Base-by-base conservation (phyloP, 1,140 invertebrate species). In the Drosophila equinoxialis region DNA sequence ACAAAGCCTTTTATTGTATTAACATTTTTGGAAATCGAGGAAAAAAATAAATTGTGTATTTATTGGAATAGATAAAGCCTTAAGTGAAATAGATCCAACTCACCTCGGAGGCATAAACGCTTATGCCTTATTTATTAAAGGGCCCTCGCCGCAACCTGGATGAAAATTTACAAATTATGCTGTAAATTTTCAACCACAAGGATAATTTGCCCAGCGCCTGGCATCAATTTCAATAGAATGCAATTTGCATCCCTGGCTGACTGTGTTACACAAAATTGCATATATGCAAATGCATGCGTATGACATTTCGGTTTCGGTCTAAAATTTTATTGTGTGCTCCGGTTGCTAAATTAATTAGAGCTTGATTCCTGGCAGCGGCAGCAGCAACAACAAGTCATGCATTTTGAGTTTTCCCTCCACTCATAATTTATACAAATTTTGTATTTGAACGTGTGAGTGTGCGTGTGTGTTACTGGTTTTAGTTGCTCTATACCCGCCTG, bases 211-310 rank as follows among this genome's bases (percentile, higher is more conserved):
- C 74, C 20, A 51, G 45, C 60, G 55, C 61, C 59, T 35, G 73
- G 48, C 67, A 71, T 42, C 74, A 59, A 61, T 35, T 77, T 62
- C 75, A 77, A 70, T 55, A 51, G 42, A 26, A 45, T 45, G 30
- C 55, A 33, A 14, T 37, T 37, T 68, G 65, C 59, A 51, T 60
- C 39, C n/a, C 26, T 37, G 42, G 17, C 33, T 30, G 6, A 66
- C 63, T 35, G 42, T 35, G 54, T 39, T 39, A 39, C 37, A 42
- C 35, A 62, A 85, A 86, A 85, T 85, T 51, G 45, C 45, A 51
- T 76, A 87, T 89, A 87, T 87, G 83, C 83, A 87, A 87, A 87
- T 87, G 79, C 84, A 87, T 87, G 79, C 83, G 84, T 87, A 87
- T 87, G 83, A 87, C 83, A 87, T 87, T 87, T 89, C 76, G 68